A percentile compares a stretch with the other conserved stretches of the same genome.
Conservation (phyloP, 2,888 invertebrate species). For the Octonoba sinensis region DNA sequence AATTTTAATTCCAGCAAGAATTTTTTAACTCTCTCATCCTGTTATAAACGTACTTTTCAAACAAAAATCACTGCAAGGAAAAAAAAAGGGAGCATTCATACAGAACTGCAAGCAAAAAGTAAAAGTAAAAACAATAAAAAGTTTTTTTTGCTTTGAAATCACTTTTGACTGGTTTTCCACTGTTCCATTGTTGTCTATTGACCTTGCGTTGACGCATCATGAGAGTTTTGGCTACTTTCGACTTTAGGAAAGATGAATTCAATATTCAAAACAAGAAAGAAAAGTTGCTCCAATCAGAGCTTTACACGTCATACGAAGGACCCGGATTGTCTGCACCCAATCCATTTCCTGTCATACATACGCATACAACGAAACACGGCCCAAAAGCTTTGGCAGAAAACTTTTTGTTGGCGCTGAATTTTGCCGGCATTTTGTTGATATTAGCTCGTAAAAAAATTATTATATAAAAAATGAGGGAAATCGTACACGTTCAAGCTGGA, state of each 20-base stretch:
- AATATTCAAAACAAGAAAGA: constrained; percentile 31
- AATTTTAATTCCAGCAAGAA: no score
- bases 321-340: constrained; percentile 31
- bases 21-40: no score
- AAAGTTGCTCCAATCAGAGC: constrained; percentile 21
- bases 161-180: no score
- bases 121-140: no score
- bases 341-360: neutral
- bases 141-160: no score
- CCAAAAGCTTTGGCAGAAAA: neutral
- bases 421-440: neutral
- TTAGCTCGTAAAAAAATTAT: neutral
- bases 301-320: neutral
- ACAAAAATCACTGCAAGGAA: no score
- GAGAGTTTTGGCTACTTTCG: constrained; percentile 5
- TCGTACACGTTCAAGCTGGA: constrained; percentile 74
- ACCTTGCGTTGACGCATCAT: constrained; percentile 28
- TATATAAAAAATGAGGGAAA: constrained; percentile 69
- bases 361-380: no score
- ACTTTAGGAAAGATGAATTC: constrained; percentile 13
- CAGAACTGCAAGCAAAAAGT: no score
- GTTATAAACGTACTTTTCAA: no score
- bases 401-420: neutral
- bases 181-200: constrained; percentile 23
- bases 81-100: no score